A percentile compares a stretch with the other conserved stretches of the same genome.
Evolutionary conservation across 2,888 invertebrate species (phyloP).

Genomic region (Zele albiditarsus): DNA sequence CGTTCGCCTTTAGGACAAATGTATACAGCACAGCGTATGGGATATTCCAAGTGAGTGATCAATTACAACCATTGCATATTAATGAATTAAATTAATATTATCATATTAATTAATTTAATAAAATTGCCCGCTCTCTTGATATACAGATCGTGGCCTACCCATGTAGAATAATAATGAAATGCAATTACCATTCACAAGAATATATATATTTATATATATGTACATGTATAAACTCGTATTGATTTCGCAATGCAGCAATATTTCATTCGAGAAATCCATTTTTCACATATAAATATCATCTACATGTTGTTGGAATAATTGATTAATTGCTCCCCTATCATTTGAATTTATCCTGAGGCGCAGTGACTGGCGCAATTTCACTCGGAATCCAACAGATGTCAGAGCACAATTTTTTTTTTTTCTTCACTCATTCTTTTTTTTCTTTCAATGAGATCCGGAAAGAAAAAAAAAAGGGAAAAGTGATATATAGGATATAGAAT

Average conservation of each 20-base stretch:
- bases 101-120: not conserved
- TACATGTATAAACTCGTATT: not conserved
- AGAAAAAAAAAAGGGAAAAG: not conserved
- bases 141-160: too few relatives aligned
- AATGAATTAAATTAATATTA: constrained; percentile 11
- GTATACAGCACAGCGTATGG: constrained; percentile 70
- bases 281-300: not conserved
- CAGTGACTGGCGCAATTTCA: not conserved
- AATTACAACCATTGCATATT: constrained; percentile 6
- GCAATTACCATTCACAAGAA: too few relatives aligned
- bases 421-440: not conserved
- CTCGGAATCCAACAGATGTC: constrained; percentile 21
- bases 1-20: constrained; percentile 64
- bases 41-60: constrained; percentile 69
- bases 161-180: too few relatives aligned
- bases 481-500: not conserved
- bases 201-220: not conserved
- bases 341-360: not conserved
- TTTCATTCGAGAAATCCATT: constrained; percentile 16
- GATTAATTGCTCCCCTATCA: constrained; percentile 8
- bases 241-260: constrained; percentile 14
- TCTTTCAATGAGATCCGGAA: not conserved
- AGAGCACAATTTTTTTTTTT: constrained; percentile 3
- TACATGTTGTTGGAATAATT: not conserved
- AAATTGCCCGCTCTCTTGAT: too few relatives aligned